A percentile compares a stretch with the other conserved stretches of the same genome.
Conservation (phyloP, 37 sponge, comb jelly and placozoan species). For the Beroe ovata region DNA sequence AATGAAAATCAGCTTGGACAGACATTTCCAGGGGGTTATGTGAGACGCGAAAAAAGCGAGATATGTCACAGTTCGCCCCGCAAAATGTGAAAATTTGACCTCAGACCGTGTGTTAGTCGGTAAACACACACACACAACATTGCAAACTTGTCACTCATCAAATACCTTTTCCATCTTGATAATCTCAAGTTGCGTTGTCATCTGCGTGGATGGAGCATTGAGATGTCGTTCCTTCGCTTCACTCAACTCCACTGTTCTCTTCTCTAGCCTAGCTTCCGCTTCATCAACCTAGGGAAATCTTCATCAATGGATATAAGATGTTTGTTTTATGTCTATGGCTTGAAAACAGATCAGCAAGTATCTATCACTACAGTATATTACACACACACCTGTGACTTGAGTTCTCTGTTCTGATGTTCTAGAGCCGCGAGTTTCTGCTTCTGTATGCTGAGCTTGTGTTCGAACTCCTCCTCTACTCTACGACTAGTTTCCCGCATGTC, state of each 20-base stretch:
- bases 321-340: no score
- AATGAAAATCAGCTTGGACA: no score
- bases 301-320: no score
- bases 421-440: conserved; percentile 51
- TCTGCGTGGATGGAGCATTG: conserved; percentile 38
- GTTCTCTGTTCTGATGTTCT: conserved; percentile 32
- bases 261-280: conserved; percentile 33
- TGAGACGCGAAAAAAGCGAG: no score
- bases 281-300: conserved; percentile 31
- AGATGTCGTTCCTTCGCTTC: conserved; percentile 32
- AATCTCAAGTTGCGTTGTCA: conserved; percentile 77
- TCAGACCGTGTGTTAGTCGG: background rate
- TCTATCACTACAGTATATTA: no score
- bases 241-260: conserved; percentile 5
- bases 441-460: conserved; percentile 46
- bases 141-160: no score
- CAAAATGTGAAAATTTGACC: background rate
- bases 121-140: conserved; percentile 17
- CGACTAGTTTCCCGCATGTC: conserved; percentile 38
- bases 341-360: no score
- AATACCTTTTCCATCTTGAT: conserved; percentile 89
- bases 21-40: no score
- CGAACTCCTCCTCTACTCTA: conserved; percentile 37
- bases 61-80: no score
- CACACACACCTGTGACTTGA: background rate